A percentile compares a stretch with the other conserved stretches of the same genome.
These are phyloP conservation scores for Solenodon paradoxus DNA, from an alignment of 2,113 vertebrate species.

Conservation along the genomic window DNA sequence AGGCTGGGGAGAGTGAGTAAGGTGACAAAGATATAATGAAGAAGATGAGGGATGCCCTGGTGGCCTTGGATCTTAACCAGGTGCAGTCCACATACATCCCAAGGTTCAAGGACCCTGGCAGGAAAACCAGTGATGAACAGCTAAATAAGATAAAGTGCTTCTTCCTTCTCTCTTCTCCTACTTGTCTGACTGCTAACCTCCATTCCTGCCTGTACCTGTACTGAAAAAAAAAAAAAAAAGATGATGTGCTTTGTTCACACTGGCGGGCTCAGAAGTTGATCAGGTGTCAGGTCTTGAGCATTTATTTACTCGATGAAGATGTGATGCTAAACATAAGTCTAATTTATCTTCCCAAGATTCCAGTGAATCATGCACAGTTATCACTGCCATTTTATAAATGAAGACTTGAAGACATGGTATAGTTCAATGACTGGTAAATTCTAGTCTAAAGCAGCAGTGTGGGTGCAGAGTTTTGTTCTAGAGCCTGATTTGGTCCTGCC, in stretches of 20 bases:
- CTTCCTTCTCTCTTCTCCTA: too few species aligned
- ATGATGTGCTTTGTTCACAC: neutral
- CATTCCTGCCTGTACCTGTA: too few species aligned
- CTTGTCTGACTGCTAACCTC: too few species aligned
- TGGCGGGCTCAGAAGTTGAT: neutral
- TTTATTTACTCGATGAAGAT: neutral
- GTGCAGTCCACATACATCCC: too few species aligned
- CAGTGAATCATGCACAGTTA: neutral
- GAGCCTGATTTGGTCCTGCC: neutral
- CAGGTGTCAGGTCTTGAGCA: neutral
- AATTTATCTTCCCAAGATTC: neutral
- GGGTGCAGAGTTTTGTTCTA: neutral
- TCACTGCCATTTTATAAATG: neutral
- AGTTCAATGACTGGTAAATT: neutral
- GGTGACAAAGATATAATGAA: neutral
- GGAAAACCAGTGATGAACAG: too few species aligned
- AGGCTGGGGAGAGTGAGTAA: neutral
- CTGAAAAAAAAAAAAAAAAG: too few species aligned
- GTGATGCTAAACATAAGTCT: neutral
- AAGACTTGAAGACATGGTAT: neutral
- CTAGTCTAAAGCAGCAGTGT: neutral
- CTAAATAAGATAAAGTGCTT: too few species aligned
- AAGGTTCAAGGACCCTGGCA: too few species aligned
- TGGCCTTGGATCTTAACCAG: too few species aligned
- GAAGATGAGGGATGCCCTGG: too few species aligned